phyloP scores from a whole-genome alignment of 2,888 invertebrate species.

The Pollenia griseotomentosa region DNA sequence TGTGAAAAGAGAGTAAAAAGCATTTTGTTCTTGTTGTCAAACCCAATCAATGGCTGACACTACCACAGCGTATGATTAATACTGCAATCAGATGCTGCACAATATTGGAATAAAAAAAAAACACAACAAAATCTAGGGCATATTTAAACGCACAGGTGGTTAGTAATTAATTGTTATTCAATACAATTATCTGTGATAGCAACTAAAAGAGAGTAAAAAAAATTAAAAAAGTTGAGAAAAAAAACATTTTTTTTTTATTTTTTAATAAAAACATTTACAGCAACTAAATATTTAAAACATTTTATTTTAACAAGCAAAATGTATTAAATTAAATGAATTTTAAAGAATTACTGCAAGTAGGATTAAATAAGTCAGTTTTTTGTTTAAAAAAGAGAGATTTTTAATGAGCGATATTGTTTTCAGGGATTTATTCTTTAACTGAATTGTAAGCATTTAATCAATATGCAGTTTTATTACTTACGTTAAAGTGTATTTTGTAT shows the following conservation, averaged over 20 bases:
- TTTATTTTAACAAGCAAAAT: background rate
- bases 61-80: slow-evolving; percentile 58
- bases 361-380: background rate
- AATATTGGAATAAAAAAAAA: slow-evolving; percentile 6
- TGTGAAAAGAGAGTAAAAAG: background rate
- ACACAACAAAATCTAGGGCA: slow-evolving; percentile 46
- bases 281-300: background rate
- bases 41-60: slow-evolving; percentile 28
- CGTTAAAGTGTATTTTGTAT: no score
- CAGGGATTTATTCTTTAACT: no score
- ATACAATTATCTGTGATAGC: slow-evolving; percentile 19
- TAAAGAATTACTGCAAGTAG: background rate
- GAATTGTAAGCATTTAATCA: no score
- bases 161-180: slow-evolving; percentile 52
- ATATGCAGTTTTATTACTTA: no score
- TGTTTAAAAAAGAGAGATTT: no score
- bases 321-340: background rate
- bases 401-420: no score
- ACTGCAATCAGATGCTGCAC: slow-evolving; percentile 55
- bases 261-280: background rate
- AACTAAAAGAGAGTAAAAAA: background rate
- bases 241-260: background rate
- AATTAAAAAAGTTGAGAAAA: background rate
- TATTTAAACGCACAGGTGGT: slow-evolving; percentile 43
- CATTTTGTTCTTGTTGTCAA: slow-evolving; percentile 17